Conservation (phyloP, 2,888 invertebrate species). For the Tanytarsus gracilentus region DNA sequence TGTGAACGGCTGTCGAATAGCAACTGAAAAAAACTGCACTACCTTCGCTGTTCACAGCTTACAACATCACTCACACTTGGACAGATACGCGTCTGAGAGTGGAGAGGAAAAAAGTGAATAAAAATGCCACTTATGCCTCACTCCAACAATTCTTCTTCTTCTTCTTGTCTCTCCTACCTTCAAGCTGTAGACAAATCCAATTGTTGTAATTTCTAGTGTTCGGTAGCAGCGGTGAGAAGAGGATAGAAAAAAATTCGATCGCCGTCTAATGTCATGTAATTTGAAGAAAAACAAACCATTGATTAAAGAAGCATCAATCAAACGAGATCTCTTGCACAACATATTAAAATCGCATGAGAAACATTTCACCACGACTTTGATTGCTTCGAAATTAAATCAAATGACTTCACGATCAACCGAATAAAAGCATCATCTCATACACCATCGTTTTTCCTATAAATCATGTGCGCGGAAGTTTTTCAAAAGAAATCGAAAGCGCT, state of each 20-base stretch:
- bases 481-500: slow-evolving; percentile 9
- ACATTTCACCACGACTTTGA: neutral
- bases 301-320: slow-evolving; percentile 3
- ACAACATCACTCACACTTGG: slow-evolving; percentile 3
- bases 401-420: neutral
- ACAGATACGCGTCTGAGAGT: too few species aligned
- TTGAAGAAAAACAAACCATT: slow-evolving; percentile 12
- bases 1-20: neutral
- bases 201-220: neutral
- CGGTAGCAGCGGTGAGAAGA: neutral
- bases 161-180: too few species aligned
- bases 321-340: neutral
- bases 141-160: too few species aligned
- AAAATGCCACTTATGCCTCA: too few species aligned
- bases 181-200: too few species aligned
- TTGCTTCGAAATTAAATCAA: slow-evolving; percentile 1
- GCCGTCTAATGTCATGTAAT: neutral
- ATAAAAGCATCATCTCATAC: neutral
- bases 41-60: neutral
- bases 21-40: neutral
- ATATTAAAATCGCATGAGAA: neutral
- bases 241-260: neutral
- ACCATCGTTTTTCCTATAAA: slow-evolving; percentile 2
- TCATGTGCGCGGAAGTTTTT: slow-evolving; percentile 2
- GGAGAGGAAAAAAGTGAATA: too few species aligned